phyloP scores from a whole-genome alignment of 2,888 invertebrate genomes.

The Leptopilina myrica region DNA sequence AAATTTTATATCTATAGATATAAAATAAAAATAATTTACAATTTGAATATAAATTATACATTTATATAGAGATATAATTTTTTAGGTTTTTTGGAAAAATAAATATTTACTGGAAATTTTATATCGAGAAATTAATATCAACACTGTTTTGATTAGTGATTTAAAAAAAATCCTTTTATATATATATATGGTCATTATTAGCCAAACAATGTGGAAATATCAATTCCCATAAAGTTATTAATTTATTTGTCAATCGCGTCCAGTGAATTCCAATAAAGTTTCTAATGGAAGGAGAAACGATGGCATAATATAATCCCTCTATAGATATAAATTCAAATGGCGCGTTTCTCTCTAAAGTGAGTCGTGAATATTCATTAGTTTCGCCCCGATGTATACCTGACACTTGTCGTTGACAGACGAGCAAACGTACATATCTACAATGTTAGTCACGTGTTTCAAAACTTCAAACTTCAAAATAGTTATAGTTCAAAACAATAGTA shows the following conservation, averaged over 20 bases:
- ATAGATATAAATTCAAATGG: constrained; percentile 64
- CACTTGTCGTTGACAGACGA: constrained; percentile 41
- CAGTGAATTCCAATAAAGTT: constrained; percentile 23
- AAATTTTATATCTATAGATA: too few species aligned
- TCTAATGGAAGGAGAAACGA: constrained; percentile 11
- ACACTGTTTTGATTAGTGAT: too few species aligned
- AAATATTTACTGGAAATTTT: too few species aligned
- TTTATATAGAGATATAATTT: too few species aligned
- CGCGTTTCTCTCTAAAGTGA: constrained; percentile 58
- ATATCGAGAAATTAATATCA: too few species aligned
- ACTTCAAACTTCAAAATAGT: not conserved
- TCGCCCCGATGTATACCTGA: constrained; percentile 14
- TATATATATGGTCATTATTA: not conserved
- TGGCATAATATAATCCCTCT: constrained; percentile 50
- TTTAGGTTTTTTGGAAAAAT: too few species aligned
- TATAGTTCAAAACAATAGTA: too few species aligned
- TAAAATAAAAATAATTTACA: too few species aligned
- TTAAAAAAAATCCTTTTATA: not conserved
- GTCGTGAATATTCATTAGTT: constrained; percentile 63
- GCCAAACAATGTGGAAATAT: constrained; percentile 23
- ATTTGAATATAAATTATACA: too few species aligned
- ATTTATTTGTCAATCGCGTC: constrained; percentile 8
- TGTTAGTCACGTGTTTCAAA: constrained; percentile 39
- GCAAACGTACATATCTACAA: constrained; percentile 39
- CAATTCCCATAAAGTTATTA: constrained; percentile 18